Evolutionary conservation across 2,797 vertebrate genomes (phyloP), one percentile per base, ranked within the genome.

Genomic region (Microchirus variegatus): DNA sequence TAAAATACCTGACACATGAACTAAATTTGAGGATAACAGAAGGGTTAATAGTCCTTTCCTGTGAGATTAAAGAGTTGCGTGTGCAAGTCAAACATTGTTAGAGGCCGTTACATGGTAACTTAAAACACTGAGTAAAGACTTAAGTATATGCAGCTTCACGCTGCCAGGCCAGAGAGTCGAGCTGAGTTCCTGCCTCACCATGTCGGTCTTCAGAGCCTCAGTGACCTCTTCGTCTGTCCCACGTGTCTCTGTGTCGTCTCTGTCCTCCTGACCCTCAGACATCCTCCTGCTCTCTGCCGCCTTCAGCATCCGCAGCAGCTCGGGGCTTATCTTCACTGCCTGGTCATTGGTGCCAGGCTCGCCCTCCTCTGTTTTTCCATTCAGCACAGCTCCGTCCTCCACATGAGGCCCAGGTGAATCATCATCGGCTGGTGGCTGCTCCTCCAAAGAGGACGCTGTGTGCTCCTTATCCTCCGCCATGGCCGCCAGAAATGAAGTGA

Each of bases 231-330:
- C 77, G 48, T 7, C 62, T 0, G 14, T 8, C 38, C 35, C 66
- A 9, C 70, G 44, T 2, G 2, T 3, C 17, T 75, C 63, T 14
- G 9, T 11, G 22, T 11, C 36, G 3, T 75, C 70, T 70, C 46
- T 47, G 45, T 73, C 62, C 46, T 73, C 62, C 46, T 0, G 54
- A 47, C 26, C 6, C 43, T 63, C 75, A 38, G 44, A 9, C 0
- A 52, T 17, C 38, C 73, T 5, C 51, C 83, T 76, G 70, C 38
- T 86, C 70, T 87, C 82, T 14, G 83, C 80, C 0, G 75, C 84
- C 65, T 82, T 82, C 9, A 91, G 69, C 89, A 90, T 91, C 64
- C 78, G 76, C 62, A 84, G 71, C 57, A 89, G 54, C 41, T 87
- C 67, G 0, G 78, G 83, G 65, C 71, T 75, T 53, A 26, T 26